These are phyloP conservation scores for Dreissena rostriformis DNA, from an alignment of 1,140 invertebrate genomes.

Conservation along the genomic window DNA sequence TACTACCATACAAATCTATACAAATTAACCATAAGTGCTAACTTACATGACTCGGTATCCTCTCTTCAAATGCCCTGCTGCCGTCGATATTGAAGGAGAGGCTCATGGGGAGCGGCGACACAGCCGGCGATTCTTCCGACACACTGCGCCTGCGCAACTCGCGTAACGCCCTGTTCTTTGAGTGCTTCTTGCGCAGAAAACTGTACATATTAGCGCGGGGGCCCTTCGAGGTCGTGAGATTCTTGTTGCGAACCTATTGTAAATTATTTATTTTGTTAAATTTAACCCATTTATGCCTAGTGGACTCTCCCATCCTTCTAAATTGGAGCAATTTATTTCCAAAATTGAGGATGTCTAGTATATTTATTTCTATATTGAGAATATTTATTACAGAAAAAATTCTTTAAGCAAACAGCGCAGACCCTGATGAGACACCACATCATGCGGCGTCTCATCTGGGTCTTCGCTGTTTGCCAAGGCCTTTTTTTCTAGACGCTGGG, in stretches of 20 bases:
- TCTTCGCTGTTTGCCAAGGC: no score
- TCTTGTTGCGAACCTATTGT: conserved; percentile 31
- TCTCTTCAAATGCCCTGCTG: conserved; percentile 18
- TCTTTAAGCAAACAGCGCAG: no score
- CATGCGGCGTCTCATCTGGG: no score
- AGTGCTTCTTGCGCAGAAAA: conserved; percentile 13
- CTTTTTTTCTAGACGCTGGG: no score
- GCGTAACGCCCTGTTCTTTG: conserved; percentile 26
- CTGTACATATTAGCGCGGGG: background rate
- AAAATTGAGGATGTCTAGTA: no score
- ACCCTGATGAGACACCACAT: no score
- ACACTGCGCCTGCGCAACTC: background rate
- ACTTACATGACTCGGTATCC: conserved; percentile 22
- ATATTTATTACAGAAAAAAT: no score
- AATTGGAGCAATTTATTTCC: no score
- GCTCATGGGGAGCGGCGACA: background rate
- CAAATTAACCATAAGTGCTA: background rate
- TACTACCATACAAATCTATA: background rate
- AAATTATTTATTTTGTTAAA: no score
- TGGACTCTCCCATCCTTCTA: no score
- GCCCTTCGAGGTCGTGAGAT: conserved; percentile 34
- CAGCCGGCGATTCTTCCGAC: background rate
- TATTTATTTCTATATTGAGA: no score
- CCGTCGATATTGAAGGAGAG: conserved; percentile 28
- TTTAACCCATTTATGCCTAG: no score